phyloP scores from a whole-genome alignment of 1,140 invertebrate genomes.

The Venturia canescens region DNA sequence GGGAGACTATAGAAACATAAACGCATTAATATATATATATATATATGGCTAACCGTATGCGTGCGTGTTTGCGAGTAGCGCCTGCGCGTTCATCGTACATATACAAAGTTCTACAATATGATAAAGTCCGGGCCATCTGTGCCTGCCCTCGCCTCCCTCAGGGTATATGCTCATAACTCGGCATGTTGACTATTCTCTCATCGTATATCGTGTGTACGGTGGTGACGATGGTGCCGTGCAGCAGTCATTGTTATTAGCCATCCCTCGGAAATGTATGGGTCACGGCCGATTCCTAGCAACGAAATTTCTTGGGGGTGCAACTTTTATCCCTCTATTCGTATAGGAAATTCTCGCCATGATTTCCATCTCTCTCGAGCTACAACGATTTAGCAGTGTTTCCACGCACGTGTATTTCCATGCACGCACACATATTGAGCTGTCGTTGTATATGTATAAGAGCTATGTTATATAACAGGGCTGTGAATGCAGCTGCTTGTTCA shows the following conservation, averaged over 20 bases:
- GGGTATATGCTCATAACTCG: slow-evolving; percentile 65
- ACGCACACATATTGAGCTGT: background rate
- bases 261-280: slow-evolving; percentile 58
- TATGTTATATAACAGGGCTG: slow-evolving; percentile 11
- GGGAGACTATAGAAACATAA: too few species aligned
- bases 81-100: background rate
- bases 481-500: slow-evolving; percentile 56
- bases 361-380: background rate
- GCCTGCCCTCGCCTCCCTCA: slow-evolving; percentile 45
- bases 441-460: background rate
- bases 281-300: slow-evolving; percentile 14
- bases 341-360: background rate
- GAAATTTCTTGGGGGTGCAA: slow-evolving; percentile 8
- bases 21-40: too few species aligned
- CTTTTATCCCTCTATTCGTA: slow-evolving; percentile 24
- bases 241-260: slow-evolving; percentile 65
- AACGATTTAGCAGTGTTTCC: slow-evolving; percentile 5
- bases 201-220: background rate
- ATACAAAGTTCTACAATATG: slow-evolving; percentile 37
- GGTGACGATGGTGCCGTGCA: slow-evolving; percentile 59
- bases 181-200: slow-evolving; percentile 21
- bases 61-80: too few species aligned
- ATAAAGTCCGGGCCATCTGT: slow-evolving; percentile 69
- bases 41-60: too few species aligned
- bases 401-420: too few species aligned